A percentile compares a stretch with the other conserved stretches of the same genome.
Conservation (phyloP, 1,140 invertebrate species). For the Trichonephila clavata region DNA sequence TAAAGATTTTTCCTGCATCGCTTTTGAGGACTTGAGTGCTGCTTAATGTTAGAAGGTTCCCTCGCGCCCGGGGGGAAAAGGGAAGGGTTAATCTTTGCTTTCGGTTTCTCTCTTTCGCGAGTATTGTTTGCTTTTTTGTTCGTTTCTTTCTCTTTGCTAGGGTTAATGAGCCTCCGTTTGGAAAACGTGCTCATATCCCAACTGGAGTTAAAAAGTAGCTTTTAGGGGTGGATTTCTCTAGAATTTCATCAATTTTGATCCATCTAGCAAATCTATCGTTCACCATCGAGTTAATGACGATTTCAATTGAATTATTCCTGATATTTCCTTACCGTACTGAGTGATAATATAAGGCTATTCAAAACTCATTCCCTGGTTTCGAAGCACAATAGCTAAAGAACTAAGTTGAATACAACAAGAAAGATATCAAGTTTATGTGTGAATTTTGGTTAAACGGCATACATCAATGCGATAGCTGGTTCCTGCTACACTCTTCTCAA, state of each 20-base stretch:
- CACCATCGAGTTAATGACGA: neutral
- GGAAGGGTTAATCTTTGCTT: slow-evolving; percentile 32
- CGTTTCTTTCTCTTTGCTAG: neutral
- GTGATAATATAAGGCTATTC: too few relatives aligned
- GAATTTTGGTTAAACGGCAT: too few relatives aligned
- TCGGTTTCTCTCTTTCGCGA: neutral
- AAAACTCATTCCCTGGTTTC: too few relatives aligned
- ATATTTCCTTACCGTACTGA: too few relatives aligned
- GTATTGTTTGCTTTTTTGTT: neutral
- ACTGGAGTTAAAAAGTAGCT: neutral
- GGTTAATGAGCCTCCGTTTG: slow-evolving; percentile 20
- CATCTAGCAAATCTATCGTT: neutral
- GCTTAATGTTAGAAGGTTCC: neutral
- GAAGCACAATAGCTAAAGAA: too few relatives aligned
- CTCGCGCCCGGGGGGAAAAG: neutral
- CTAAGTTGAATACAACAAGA: too few relatives aligned
- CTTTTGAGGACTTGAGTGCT: slow-evolving; percentile 43
- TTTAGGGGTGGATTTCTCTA: neutral
- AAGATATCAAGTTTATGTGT: too few relatives aligned
- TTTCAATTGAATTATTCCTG: too few relatives aligned
- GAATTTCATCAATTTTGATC: neutral
- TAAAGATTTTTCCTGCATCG: slow-evolving; percentile 53
- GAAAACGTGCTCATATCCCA: neutral
- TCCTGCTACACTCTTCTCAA: too few relatives aligned
- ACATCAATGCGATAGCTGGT: too few relatives aligned